Evolutionary conservation across 2,113 vertebrate species (phyloP).

Genomic region (Ammodramus savannarum): DNA sequence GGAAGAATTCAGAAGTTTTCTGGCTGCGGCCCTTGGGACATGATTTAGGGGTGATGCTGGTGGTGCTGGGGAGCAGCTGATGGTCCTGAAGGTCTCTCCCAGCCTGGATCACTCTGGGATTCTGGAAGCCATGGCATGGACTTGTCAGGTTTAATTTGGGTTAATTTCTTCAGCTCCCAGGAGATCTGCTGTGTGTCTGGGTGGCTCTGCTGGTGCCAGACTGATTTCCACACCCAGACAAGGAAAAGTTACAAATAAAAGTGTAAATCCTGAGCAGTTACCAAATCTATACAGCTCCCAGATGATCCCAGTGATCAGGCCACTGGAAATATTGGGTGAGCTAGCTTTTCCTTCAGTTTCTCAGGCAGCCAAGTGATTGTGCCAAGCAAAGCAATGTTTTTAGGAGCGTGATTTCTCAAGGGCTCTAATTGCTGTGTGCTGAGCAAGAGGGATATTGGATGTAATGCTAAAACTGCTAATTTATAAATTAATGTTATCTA

Average conservation of each 20-base stretch:
- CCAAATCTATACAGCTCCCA: background rate
- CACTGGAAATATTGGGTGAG: background rate
- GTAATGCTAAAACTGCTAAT: background rate
- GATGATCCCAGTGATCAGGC: background rate
- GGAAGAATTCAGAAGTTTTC: background rate
- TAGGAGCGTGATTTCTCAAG: background rate
- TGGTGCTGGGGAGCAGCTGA: background rate
- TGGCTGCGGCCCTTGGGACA: accelerated
- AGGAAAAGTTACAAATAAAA: background rate
- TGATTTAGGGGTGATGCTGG: background rate
- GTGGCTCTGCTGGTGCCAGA: background rate
- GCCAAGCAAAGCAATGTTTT: background rate
- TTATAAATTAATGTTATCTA: background rate
- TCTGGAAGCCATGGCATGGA: background rate
- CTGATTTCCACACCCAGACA: background rate
- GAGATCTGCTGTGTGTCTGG: background rate
- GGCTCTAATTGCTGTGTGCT: background rate
- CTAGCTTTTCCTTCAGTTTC: background rate
- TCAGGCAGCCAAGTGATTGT: background rate
- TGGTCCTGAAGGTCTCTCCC: too few species aligned
- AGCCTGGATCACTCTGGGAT: background rate
- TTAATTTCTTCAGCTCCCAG: background rate
- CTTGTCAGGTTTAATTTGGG: background rate
- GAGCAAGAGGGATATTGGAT: background rate
- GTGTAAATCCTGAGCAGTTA: background rate